phyloP scores from a whole-genome alignment of 2,113 vertebrate species.

The Lycocorax pyrrhopterus region DNA sequence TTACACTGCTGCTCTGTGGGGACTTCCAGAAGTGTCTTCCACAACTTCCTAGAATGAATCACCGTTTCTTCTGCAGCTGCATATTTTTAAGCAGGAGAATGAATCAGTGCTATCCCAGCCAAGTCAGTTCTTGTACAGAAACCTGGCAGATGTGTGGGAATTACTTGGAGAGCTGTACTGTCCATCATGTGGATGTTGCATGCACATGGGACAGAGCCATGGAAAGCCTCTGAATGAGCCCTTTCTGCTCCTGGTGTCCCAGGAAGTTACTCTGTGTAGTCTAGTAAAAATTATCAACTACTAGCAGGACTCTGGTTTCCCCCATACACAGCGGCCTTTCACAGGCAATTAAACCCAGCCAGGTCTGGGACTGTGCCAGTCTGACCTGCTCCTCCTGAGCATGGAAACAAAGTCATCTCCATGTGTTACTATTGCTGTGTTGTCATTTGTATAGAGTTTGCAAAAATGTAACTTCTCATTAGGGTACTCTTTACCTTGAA shows the following conservation, averaged over 20 bases:
- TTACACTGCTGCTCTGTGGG: neutral
- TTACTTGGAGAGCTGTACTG: neutral
- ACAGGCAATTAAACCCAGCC: neutral
- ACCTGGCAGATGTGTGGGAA: neutral
- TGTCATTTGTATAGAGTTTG: neutral
- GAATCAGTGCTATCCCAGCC: neutral
- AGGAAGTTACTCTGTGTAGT: neutral
- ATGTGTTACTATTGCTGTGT: neutral
- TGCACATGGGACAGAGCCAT: neutral
- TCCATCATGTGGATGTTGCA: accelerated
- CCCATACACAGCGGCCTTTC: neutral
- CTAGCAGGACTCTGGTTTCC: neutral
- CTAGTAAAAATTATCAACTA: neutral
- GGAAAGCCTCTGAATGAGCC: neutral
- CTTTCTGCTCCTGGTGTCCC: neutral
- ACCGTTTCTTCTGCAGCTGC: neutral
- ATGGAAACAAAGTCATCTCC: neutral
- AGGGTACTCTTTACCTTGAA: neutral
- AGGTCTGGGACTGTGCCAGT: neutral
- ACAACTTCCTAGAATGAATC: neutral
- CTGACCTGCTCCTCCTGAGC: neutral
- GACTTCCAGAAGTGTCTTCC: neutral
- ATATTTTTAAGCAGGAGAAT: neutral
- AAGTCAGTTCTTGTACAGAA: neutral
- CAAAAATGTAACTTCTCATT: neutral